Base-by-base conservation (phyloP, 2,888 invertebrate genomes). In the Dromius quadrimaculatus region DNA sequence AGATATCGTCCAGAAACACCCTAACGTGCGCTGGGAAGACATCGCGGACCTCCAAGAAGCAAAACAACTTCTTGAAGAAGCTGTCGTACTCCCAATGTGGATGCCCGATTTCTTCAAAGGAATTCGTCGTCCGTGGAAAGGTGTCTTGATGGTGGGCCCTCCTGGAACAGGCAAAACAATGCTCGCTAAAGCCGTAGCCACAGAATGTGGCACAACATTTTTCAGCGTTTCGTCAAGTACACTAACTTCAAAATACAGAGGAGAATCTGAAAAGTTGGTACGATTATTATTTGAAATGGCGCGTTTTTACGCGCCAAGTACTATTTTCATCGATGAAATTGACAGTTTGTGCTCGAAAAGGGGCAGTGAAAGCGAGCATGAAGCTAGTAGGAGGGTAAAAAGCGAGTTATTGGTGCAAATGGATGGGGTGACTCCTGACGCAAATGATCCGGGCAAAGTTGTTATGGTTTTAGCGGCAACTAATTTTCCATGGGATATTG, bases 401-500 rank as follows among this genome's bases (percentile, higher is more conserved):
- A 96, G 97, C 0, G 98, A 99, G 84, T 87, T 99, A 71, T 88
- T 99, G 13, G 95, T 98, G 75, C 98, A 99, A 85, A 98, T 99
- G 98, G 98, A 99, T 84, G 98, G 98, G 0, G 90, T 95, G 54
- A 93, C 92, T 69, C 90, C 90, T 1, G 87, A 87, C 74, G 85
- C 84, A 76, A 89, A 88, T 70, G 88, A 88, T 74, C 84, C 87
- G 0, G 84, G 85, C 28, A 88, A 87, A 83, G 93, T 95, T 47
- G 97, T 99, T 0, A 98, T 98, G 95, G 98, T 99, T 17, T 84
- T 99, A 75, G 98, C 98, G 0, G 98, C 98, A 3, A 99, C 98
- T 0, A 99, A 99, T 84, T 97, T 98, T 80, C 99, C 99, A 0
- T 98, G 98, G 98, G 98, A 98, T 81, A 93, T 99, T 71, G 98